A percentile compares a stretch with the other conserved stretches of the same genome.
Conservation (phyloP, 1,140 invertebrate genomes). For the Laodelphax striatellus region DNA sequence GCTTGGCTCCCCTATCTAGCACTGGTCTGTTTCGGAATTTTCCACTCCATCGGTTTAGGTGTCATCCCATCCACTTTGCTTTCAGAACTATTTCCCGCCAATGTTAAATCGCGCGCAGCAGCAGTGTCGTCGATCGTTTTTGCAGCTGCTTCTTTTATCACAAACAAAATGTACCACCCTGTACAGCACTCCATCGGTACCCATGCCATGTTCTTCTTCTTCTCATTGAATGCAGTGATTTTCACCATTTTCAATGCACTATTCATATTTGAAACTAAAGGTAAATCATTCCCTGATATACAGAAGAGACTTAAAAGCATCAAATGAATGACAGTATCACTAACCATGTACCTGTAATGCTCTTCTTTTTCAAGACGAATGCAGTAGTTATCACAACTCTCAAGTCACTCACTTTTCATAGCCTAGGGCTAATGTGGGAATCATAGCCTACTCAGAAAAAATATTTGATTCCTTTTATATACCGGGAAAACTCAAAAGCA, state of each 20-base stretch:
- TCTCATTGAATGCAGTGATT: slow-evolving; percentile 29
- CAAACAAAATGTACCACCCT: slow-evolving; percentile 21
- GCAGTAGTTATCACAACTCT: too few species aligned
- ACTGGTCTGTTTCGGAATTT: slow-evolving; percentile 5
- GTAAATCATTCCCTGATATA: slow-evolving; percentile 64
- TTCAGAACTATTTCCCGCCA: slow-evolving; percentile 25
- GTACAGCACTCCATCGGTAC: slow-evolving; percentile 11
- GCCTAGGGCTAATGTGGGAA: too few species aligned
- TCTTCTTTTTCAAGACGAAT: too few species aligned
- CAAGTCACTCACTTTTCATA: too few species aligned
- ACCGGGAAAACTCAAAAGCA: too few species aligned
- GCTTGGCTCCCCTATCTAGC: slow-evolving; percentile 16
- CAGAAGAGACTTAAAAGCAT: slow-evolving; percentile 40
- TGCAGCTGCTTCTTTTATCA: slow-evolving; percentile 18
- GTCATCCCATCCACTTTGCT: slow-evolving; percentile 23
- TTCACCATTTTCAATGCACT: slow-evolving; percentile 41
- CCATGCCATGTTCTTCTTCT: slow-evolving; percentile 22
- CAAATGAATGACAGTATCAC: neutral
- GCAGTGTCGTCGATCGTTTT: slow-evolving; percentile 22
- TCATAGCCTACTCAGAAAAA: too few species aligned
- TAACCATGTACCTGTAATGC: too few species aligned
- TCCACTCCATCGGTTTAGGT: slow-evolving; percentile 12
- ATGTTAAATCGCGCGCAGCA: slow-evolving; percentile 23
- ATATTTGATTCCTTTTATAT: too few species aligned
- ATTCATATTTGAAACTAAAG: slow-evolving; percentile 57